These are phyloP conservation scores for Cataglyphis cursor DNA, from an alignment of 2,888 invertebrate genomes.

Conservation along the genomic window DNA sequence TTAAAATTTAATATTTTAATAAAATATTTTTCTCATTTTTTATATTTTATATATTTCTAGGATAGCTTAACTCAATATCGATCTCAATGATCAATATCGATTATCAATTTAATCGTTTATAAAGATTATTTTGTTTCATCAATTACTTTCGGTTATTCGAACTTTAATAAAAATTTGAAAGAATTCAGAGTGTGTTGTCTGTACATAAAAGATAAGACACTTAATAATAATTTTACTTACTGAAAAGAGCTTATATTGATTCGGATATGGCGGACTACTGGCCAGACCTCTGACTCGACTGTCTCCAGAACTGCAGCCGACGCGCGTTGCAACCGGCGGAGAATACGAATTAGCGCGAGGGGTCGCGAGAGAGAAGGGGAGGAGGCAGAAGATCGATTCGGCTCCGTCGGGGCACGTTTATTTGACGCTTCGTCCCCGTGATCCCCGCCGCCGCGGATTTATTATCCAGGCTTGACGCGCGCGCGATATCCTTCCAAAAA, in stretches of 20 bases:
- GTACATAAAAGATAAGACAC: not conserved
- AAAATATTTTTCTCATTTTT: too few relatives aligned
- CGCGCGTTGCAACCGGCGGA: constrained; percentile 72
- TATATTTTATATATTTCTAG: not conserved
- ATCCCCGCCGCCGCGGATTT: constrained; percentile 51
- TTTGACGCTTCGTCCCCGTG: constrained; percentile 53
- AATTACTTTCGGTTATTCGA: not conserved
- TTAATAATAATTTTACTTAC: constrained; percentile 22
- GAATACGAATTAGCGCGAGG: constrained; percentile 72
- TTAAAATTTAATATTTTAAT: too few relatives aligned
- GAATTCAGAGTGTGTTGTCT: not conserved
- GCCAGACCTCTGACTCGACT: constrained; percentile 27
- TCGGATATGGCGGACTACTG: constrained; percentile 13
- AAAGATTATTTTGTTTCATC: not conserved
- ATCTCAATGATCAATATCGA: constrained; percentile 70
- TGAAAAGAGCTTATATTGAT: constrained; percentile 18
- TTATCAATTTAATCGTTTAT: constrained; percentile 54
- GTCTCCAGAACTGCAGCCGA: constrained; percentile 71
- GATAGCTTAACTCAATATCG: not conserved
- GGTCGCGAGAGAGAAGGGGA: constrained; percentile 42
- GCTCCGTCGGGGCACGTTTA: constrained; percentile 70
- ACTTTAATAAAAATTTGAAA: not conserved
- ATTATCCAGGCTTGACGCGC: constrained; percentile 52
- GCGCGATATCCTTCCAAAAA: constrained; percentile 37
- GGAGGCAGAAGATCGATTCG: constrained; percentile 71